A percentile compares a stretch with the other conserved stretches of the same genome.
These are phyloP conservation scores for Drosophila pullipes DNA, from an alignment of 2,888 invertebrate genomes.

Conservation along the genomic window DNA sequence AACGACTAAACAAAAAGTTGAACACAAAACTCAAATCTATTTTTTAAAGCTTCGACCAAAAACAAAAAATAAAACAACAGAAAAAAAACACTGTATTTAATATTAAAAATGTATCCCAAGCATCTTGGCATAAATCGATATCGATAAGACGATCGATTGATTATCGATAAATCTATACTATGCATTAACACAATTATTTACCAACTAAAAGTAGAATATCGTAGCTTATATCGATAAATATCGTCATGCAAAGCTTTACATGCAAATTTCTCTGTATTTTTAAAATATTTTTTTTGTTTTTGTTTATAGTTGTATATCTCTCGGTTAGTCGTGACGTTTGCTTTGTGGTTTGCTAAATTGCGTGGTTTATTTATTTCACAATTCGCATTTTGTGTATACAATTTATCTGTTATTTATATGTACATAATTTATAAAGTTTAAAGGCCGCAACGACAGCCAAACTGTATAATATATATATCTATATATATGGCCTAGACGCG, in stretches of 20 bases:
- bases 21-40: slow-evolving; percentile 27
- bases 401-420: slow-evolving; percentile 44
- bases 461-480: slow-evolving; percentile 36
- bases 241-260: slow-evolving; percentile 58
- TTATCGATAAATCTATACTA: neutral
- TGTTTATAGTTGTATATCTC: neutral
- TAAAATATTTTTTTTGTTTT: neutral
- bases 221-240: slow-evolving; percentile 35
- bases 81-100: slow-evolving; percentile 1
- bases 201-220: slow-evolving; percentile 31
- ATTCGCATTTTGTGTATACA: slow-evolving; percentile 25
- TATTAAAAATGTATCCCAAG: neutral
- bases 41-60: slow-evolving; percentile 75
- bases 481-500: slow-evolving; percentile 28
- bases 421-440: slow-evolving; percentile 60
- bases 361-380: slow-evolving; percentile 34
- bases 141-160: neutral
- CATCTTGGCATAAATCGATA: neutral
- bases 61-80: slow-evolving; percentile 44
- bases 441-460: slow-evolving; percentile 25
- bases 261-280: slow-evolving; percentile 12
- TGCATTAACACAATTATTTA: slow-evolving; percentile 18
- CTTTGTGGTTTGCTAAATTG: slow-evolving; percentile 26
- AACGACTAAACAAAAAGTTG: slow-evolving; percentile 25
- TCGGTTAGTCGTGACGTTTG: slow-evolving; percentile 2